A percentile compares a stretch with the other conserved stretches of the same genome.
These are phyloP conservation scores for Semicossyphus pulcher DNA, from an alignment of 2,113 vertebrate species.

Conservation along the genomic window DNA sequence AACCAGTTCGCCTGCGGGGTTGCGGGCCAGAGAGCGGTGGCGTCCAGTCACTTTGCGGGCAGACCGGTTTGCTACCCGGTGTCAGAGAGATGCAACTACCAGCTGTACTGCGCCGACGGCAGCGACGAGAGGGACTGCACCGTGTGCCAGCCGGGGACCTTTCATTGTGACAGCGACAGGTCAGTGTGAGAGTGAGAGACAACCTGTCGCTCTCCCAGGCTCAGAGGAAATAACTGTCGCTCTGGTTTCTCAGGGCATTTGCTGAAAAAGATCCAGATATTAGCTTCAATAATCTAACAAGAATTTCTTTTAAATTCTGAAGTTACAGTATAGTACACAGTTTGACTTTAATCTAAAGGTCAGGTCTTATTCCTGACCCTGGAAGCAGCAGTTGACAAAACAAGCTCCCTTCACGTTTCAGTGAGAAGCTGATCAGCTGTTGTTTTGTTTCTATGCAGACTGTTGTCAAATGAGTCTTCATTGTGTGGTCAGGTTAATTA, in stretches of 20 bases:
- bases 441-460: background rate
- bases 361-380: background rate
- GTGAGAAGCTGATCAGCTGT: background rate
- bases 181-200: constrained; percentile 45
- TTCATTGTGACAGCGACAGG: constrained; percentile 90
- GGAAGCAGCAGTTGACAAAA: background rate
- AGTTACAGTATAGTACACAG: no score
- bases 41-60: constrained; percentile 31
- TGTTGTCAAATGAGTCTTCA: background rate
- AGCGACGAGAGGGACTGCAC: constrained; percentile 89
- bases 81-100: constrained; percentile 91
- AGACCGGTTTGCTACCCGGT: constrained; percentile 84
- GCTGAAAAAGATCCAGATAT: no score
- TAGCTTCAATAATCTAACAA: no score
- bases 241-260: no score
- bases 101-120: constrained; percentile 89
- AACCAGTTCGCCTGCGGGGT: constrained; percentile 86
- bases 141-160: constrained; percentile 89
- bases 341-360: background rate
- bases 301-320: no score
- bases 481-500: constrained; percentile 6
- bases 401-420: background rate
- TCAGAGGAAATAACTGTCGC: no score
- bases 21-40: constrained; percentile 55
- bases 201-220: no score